Conservation (phyloP, 1,140 invertebrate genomes). For the Kradibia gibbosae region DNA sequence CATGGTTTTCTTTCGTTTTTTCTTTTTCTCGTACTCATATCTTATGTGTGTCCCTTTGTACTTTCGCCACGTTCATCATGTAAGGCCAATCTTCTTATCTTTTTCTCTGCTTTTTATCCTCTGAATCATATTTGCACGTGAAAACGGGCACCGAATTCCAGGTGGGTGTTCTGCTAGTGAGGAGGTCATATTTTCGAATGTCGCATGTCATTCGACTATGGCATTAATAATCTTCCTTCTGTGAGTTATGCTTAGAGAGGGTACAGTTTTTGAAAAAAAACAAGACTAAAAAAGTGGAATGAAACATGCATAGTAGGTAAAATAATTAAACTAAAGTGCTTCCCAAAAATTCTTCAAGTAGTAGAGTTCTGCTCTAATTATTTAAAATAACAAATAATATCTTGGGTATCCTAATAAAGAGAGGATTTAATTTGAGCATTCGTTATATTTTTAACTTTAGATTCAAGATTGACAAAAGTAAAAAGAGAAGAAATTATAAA, state of each 20-base stretch:
- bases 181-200: conserved; percentile 40
- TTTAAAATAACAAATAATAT: too few species aligned
- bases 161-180: conserved; percentile 54
- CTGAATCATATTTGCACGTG: conserved; percentile 29
- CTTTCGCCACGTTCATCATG: conserved; percentile 18
- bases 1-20: neutral
- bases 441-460: too few species aligned
- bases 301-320: too few species aligned
- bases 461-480: too few species aligned
- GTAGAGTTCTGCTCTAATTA: too few species aligned
- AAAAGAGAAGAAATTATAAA: too few species aligned
- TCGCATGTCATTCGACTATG: conserved; percentile 63
- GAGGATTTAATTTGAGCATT: too few species aligned
- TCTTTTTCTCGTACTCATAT: neutral
- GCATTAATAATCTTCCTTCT: conserved; percentile 67
- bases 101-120: conserved; percentile 27
- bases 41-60: neutral
- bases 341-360: too few species aligned
- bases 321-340: too few species aligned
- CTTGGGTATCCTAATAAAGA: too few species aligned
- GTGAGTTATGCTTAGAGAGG: conserved; percentile 63
- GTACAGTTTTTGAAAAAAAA: conserved; percentile 55
- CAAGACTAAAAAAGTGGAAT: neutral
- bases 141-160: conserved; percentile 44
- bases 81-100: conserved; percentile 11